Base-by-base conservation (phyloP, 2,113 vertebrate genomes). In the Platysteira castanea region DNA sequence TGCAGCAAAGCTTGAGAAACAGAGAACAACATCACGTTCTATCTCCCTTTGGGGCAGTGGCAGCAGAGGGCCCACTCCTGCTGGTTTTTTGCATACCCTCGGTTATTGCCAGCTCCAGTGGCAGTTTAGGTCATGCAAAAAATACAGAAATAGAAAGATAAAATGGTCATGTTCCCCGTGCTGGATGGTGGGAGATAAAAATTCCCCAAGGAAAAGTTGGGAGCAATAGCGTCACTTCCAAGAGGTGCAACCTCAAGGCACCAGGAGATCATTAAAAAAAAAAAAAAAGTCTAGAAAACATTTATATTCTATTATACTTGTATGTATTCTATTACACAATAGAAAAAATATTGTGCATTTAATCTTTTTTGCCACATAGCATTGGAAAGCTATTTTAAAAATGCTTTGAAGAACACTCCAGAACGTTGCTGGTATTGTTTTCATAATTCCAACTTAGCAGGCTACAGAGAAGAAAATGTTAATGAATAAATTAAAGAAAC, bases 321-420 rank as follows among this genome's bases (percentile, higher is more conserved):
- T 35, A 33, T 75, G 56, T 21, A 64, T 60, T 90, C 64, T 60
- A 49, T 64, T 89, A 52, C 71, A 93, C 86, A 95, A 96, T 71
- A 89, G 80, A 90, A 94, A 74, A 96, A 97, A 67, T 54, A 94
- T 6, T 84, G 56, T 37, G 68, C 39, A 67, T 92, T 95, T 90
- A 53, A 75, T 74, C 90, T 95, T 93, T 93, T 90, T 94, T 87
- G 86, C 92, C 92, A 91, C 92, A 95, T 87, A 81, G 44, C 79
- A 92, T 57, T 87, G 44, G 75, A 96, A 94, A 96, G 69, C 56
- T 92, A 97, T 96, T 95, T 92, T 47, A 79, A 86, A 94, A 96
- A 96, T 94, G 93, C 95, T 95, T 96, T 95, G 95, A 97, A 93
- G 88, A 64, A 47, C 21, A 56, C 49, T 92, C 65, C 57, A 84